phyloP scores from a whole-genome alignment of 1,140 invertebrate species.

The Aphidius gifuensis region DNA sequence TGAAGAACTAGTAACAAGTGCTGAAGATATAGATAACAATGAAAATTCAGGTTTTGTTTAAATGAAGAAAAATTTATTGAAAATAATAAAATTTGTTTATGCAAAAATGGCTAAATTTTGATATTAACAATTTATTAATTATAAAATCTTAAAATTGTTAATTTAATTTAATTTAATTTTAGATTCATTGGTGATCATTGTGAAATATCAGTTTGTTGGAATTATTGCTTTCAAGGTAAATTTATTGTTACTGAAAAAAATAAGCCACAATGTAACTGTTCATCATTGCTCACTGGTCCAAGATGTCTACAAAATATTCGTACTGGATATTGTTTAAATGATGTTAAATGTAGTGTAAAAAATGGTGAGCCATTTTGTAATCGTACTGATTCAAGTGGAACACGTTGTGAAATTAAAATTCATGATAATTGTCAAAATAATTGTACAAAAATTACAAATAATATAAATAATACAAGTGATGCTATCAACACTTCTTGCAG shows the following conservation, averaged over 20 bases:
- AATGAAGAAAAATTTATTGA: constrained; percentile 33
- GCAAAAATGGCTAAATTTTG: constrained; percentile 43
- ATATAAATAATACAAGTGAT: constrained; percentile 28
- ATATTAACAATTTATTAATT: no score
- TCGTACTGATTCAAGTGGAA: constrained; percentile 52
- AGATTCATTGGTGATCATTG: constrained; percentile 63
- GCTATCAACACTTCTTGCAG: constrained; percentile 37
- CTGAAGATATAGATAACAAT: constrained; percentile 27
- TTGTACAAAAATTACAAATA: constrained; percentile 31
- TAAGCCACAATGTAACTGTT: constrained; percentile 59
- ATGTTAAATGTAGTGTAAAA: constrained; percentile 59
- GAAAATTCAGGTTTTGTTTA: constrained; percentile 29
- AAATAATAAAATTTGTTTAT: constrained; percentile 31
- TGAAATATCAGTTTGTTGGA: constrained; percentile 66
- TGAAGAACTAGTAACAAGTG: constrained; percentile 34
- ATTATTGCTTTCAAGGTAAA: constrained; percentile 67
- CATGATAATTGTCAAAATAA: constrained; percentile 36
- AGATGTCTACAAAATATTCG: constrained; percentile 65
- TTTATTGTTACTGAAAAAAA: constrained; percentile 56
- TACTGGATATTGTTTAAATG: constrained; percentile 65
- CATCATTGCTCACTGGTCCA: constrained; percentile 53
- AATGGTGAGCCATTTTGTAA: constrained; percentile 41
- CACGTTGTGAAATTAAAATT: constrained; percentile 59
- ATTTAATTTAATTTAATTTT: constrained; percentile 16
- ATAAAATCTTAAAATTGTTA: no score